Conservation (phyloP, 2,888 invertebrate species). For the Perithous albicinctus region DNA sequence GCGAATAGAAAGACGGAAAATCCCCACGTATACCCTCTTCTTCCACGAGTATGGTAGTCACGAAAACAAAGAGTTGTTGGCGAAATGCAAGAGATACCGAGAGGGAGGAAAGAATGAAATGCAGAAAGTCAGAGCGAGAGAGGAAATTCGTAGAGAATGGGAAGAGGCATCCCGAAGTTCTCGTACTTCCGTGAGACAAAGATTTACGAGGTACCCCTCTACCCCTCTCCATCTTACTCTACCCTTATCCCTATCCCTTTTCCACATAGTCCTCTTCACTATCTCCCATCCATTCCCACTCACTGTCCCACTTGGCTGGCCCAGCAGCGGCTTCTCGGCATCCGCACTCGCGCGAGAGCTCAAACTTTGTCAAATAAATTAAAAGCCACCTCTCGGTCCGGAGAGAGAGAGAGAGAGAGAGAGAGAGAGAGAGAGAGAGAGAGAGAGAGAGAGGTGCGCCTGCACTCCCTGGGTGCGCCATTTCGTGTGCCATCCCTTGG, state of each 20-base stretch:
- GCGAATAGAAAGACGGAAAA: constrained; percentile 38
- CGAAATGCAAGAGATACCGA: constrained; percentile 56
- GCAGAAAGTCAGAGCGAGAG: constrained; percentile 52
- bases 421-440: constrained; percentile 48
- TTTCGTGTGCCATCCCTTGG: constrained; percentile 60
- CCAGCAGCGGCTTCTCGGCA: constrained; percentile 48
- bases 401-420: constrained; percentile 33
- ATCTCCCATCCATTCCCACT: constrained; percentile 30
- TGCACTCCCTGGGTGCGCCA: constrained; percentile 42
- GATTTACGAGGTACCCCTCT: constrained; percentile 67
- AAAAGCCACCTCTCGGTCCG: constrained; percentile 74
- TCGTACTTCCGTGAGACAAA: constrained; percentile 67
- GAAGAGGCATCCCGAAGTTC: constrained; percentile 60
- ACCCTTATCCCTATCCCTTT: constrained; percentile 43
- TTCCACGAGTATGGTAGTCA: constrained; percentile 24
- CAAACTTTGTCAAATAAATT: constrained; percentile 81
- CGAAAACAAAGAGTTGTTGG: constrained; percentile 52
- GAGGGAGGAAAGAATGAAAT: constrained; percentile 40
- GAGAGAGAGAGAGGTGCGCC: constrained; percentile 13
- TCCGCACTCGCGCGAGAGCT: constrained; percentile 65
- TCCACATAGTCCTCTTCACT: constrained; percentile 26
- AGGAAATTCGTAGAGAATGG: constrained; percentile 23
- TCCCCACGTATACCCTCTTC: constrained; percentile 24
- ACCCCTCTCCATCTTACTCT: background rate
- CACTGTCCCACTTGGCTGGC: constrained; percentile 48